phyloP scores from a whole-genome alignment of 2,888 invertebrate genomes.

The Graphium colonna region DNA sequence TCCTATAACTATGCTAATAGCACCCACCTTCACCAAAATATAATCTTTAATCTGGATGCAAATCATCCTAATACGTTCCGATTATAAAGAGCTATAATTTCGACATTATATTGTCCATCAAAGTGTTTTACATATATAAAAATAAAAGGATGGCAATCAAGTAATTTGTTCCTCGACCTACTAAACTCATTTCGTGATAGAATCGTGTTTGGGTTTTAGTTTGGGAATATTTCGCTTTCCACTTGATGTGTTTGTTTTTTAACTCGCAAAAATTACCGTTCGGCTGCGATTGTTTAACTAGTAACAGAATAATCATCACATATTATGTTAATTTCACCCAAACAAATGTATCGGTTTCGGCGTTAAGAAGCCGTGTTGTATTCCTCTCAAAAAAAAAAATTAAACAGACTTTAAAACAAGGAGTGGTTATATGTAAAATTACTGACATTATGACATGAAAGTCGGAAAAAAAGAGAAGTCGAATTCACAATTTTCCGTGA shows the following conservation, averaged over 20 bases:
- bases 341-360: too few relatives aligned
- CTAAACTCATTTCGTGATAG: constrained; percentile 68
- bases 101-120: constrained; percentile 78
- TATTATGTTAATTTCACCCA: too few relatives aligned
- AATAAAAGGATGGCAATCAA: constrained; percentile 73
- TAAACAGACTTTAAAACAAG: too few relatives aligned
- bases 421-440: too few relatives aligned
- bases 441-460: too few relatives aligned
- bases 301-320: neutral
- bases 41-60: constrained; percentile 79
- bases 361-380: too few relatives aligned
- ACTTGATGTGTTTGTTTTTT: constrained; percentile 41
- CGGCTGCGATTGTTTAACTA: neutral
- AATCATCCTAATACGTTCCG: constrained; percentile 78
- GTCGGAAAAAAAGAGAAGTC: too few relatives aligned
- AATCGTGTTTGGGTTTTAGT: constrained; percentile 58
- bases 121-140: constrained; percentile 76
- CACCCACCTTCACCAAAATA: constrained; percentile 74
- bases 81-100: constrained; percentile 78
- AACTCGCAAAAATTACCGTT: constrained; percentile 13
- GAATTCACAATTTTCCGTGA: too few relatives aligned
- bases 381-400: too few relatives aligned
- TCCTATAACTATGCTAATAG: constrained; percentile 78
- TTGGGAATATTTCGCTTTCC: constrained; percentile 40
- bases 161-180: constrained; percentile 76